These are phyloP conservation scores for Caenorhabditis sulstoni DNA, from an alignment of 2,888 invertebrate genomes.

Conservation along the genomic window DNA sequence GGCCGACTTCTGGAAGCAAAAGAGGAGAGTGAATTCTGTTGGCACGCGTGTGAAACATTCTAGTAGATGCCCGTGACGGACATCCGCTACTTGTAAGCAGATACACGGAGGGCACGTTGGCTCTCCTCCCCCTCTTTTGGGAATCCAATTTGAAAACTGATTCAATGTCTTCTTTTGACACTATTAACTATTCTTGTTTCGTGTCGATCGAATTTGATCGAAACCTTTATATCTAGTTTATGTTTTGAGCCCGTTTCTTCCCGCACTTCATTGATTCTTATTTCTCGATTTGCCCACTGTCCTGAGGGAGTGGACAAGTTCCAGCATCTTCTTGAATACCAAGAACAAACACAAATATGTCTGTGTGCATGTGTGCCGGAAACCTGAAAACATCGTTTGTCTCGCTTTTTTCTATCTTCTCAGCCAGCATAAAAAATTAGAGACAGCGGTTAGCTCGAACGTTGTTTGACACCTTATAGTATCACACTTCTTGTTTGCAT, in stretches of 20 bases:
- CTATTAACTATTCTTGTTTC: conserved; percentile 1
- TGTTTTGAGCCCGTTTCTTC: too few species aligned
- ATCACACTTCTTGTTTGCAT: not conserved
- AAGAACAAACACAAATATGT: too few species aligned
- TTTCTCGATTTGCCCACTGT: too few species aligned
- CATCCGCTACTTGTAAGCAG: conserved; percentile 38
- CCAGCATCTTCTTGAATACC: too few species aligned
- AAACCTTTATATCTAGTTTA: too few species aligned
- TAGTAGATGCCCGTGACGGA: conserved; percentile 49
- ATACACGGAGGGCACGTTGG: conserved; percentile 12
- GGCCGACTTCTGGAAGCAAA: not conserved
- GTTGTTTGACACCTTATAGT: conserved; percentile 21
- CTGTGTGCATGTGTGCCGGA: too few species aligned
- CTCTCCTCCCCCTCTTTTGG: too few species aligned
- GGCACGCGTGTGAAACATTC: conserved; percentile 42
- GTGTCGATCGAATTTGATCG: too few species aligned
- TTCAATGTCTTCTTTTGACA: conserved; percentile 1
- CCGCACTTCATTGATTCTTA: too few species aligned
- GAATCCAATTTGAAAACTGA: conserved; percentile 30
- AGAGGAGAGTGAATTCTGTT: too few species aligned
- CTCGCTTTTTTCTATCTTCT: not conserved
- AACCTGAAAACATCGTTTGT: not conserved
- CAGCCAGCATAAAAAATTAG: not conserved
- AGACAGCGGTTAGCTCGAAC: conserved; percentile 5
- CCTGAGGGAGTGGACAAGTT: too few species aligned